These are phyloP conservation scores for Bucorvus abyssinicus DNA, from an alignment of 2,797 vertebrate species.

Conservation along the genomic window DNA sequence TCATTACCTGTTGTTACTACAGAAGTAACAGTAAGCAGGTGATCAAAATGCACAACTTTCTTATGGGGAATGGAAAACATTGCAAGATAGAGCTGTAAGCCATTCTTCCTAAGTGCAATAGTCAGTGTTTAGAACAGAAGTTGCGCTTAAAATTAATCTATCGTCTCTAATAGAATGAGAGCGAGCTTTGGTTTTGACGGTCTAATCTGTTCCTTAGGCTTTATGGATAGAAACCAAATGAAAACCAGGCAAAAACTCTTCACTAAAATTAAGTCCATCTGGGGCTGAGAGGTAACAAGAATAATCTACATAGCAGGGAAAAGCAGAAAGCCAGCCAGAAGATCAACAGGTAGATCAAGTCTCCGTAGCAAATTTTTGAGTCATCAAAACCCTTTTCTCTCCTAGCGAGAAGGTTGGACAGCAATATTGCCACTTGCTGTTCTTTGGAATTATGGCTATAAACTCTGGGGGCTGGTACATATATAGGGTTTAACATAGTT, in stretches of 20 bases:
- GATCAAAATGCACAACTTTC: neutral
- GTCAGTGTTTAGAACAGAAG: neutral
- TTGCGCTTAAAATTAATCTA: neutral
- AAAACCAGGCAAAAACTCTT: neutral
- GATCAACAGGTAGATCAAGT: neutral
- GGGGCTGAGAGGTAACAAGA: neutral
- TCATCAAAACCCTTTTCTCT: neutral
- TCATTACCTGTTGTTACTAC: neutral
- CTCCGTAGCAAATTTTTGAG: neutral
- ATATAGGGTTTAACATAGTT: neutral
- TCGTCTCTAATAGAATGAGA: neutral
- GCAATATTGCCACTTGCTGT: neutral
- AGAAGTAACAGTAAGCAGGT: neutral
- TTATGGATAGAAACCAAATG: neutral
- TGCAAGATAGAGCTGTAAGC: neutral
- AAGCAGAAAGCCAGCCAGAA: neutral
- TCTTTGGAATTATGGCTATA: neutral
- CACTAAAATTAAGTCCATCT: neutral
- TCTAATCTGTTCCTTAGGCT: neutral
- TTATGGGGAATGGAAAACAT: neutral
- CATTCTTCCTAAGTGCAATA: neutral
- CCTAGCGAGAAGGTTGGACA: neutral
- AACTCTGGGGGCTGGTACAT: neutral
- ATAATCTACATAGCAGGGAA: neutral
- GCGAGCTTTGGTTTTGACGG: neutral